Percentiles rank a stretch among this genome's conserved stretches.
phyloP scores from a whole-genome alignment of 2,888 invertebrate genomes.

The Iselma pallidipennis region DNA sequence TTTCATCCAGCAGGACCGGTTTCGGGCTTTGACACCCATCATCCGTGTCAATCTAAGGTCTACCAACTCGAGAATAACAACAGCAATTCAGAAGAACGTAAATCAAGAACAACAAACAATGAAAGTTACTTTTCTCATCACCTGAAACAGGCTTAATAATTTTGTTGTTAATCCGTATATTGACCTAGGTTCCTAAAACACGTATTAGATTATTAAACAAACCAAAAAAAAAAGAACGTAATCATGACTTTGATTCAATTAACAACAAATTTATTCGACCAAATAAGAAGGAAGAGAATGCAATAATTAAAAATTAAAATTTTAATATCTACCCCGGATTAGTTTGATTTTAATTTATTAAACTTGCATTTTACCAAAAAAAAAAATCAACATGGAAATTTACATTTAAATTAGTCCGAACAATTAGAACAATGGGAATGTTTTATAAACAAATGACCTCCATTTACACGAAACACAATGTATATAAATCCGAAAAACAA shows the following conservation, averaged over 20 bases:
- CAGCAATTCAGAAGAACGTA: not conserved
- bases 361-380: too few relatives aligned
- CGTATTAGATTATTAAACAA: too few relatives aligned
- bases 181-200: not conserved
- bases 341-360: too few relatives aligned
- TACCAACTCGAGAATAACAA: not conserved
- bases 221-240: too few relatives aligned
- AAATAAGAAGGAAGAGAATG: too few relatives aligned
- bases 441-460: slow-evolving; percentile 19
- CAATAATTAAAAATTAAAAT: too few relatives aligned
- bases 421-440: slow-evolving; percentile 12
- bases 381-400: not conserved
- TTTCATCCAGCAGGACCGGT: too few relatives aligned
- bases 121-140: not conserved
- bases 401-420: too few relatives aligned
- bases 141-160: not conserved
- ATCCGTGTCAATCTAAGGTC: not conserved
- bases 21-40: too few relatives aligned
- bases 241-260: too few relatives aligned
- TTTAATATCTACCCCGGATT: too few relatives aligned
- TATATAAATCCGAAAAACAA: slow-evolving; percentile 31
- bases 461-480: slow-evolving; percentile 26
- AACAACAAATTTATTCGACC: too few relatives aligned
- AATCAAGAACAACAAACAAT: not conserved
- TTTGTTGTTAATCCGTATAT: not conserved